Evolutionary conservation across 2,888 invertebrate genomes (phyloP).

Genomic region (Cheilosia vernalis): DNA sequence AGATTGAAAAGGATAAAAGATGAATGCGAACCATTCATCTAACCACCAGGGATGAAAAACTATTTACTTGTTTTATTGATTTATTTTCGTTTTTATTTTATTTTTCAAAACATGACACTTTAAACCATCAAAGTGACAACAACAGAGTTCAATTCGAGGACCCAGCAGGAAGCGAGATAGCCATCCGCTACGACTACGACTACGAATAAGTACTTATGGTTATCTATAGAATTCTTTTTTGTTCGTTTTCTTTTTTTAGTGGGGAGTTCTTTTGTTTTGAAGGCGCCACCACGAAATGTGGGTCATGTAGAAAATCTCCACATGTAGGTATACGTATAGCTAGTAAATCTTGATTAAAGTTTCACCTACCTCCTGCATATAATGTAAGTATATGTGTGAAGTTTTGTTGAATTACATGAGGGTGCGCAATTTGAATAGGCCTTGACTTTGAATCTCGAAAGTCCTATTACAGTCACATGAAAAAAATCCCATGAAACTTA

Average conservation of each 20-base stretch:
- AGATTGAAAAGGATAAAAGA: slow-evolving; percentile 29
- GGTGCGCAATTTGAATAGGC: not conserved
- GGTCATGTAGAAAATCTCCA: slow-evolving; percentile 2
- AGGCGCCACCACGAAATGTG: slow-evolving; percentile 32
- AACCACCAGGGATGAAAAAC: slow-evolving; percentile 10
- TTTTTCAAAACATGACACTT: slow-evolving; percentile 21
- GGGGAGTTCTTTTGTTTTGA: slow-evolving; percentile 6
- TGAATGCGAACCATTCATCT: slow-evolving; percentile 30
- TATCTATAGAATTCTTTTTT: not conserved
- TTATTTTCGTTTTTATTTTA: slow-evolving; percentile 1
- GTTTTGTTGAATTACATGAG: not conserved
- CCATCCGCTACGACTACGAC: not conserved
- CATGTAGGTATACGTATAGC: not conserved
- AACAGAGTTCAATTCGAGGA: slow-evolving; percentile 21
- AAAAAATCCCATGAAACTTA: not conserved
- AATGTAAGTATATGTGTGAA: not conserved
- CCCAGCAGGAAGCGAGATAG: not conserved
- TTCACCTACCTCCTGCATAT: not conserved
- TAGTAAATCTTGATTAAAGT: slow-evolving; percentile 10
- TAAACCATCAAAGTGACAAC: slow-evolving; percentile 37
- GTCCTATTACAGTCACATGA: not conserved
- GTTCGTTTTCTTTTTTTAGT: not conserved
- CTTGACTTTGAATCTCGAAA: slow-evolving; percentile 17
- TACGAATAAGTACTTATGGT: slow-evolving; percentile 9
- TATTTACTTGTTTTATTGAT: slow-evolving; percentile 29